A percentile compares a stretch with the other conserved stretches of the same genome.
phyloP scores from a whole-genome alignment of 2,888 invertebrate species.

The Stegana nigrithorax region DNA sequence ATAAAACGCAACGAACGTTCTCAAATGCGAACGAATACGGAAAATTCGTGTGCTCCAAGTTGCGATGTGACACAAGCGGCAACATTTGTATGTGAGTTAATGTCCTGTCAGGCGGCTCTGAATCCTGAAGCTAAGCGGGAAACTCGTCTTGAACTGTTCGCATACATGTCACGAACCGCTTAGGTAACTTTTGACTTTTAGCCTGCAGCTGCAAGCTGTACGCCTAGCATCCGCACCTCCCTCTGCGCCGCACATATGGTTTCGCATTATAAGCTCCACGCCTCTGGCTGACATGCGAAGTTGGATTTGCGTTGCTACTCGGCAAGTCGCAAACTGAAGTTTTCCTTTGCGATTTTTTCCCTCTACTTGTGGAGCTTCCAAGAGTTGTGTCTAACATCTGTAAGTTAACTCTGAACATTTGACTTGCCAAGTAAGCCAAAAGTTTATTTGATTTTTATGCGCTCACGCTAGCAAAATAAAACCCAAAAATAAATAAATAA shows the following conservation, averaged over 20 bases:
- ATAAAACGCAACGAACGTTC: conserved; percentile 33
- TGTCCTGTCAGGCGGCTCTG: conserved; percentile 61
- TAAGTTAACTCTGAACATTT: background rate
- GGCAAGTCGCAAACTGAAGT: background rate
- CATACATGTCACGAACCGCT: background rate
- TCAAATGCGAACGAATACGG: no score
- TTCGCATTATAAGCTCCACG: background rate
- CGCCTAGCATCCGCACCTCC: no score
- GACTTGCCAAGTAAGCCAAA: conserved; percentile 5
- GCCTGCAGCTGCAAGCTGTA: background rate
- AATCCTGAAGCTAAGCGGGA: conserved; percentile 23
- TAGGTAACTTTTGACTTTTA: background rate
- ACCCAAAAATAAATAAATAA: no score
- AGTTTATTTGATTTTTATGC: conserved; percentile 7
- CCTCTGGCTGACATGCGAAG: background rate
- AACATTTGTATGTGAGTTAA: conserved; percentile 51
- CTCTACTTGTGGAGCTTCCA: background rate
- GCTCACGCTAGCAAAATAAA: no score
- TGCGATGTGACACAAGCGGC: conserved; percentile 28
- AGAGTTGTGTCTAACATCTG: background rate
- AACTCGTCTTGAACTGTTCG: background rate
- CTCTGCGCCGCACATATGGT: background rate
- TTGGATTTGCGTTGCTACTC: background rate
- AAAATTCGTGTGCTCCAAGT: no score
- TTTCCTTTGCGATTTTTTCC: background rate